phyloP scores from a whole-genome alignment of 2,113 vertebrate genomes.

The Chaetodon auriga region DNA sequence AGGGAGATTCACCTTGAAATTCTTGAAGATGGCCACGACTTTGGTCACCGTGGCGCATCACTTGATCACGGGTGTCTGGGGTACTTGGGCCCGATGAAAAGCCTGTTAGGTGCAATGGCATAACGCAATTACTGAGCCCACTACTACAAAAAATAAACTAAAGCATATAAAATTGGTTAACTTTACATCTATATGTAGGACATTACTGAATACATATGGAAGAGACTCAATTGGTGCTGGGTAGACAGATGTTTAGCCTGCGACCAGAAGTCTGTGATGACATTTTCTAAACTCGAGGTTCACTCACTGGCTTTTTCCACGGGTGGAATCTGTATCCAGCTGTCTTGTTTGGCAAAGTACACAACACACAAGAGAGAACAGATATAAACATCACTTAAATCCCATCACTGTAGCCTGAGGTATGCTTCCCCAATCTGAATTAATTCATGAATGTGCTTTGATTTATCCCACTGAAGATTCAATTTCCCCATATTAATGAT shows the following conservation, averaged over 20 bases:
- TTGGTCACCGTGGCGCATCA: fast-evolving
- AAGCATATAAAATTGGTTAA: background rate
- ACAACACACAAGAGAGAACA: background rate
- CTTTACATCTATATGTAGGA: too few relatives aligned
- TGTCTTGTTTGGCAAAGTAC: background rate
- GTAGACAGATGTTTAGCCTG: background rate
- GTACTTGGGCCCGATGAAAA: background rate
- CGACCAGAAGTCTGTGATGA: background rate
- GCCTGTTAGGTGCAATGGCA: background rate
- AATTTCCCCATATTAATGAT: too few relatives aligned
- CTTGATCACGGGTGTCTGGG: fast-evolving
- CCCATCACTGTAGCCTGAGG: background rate
- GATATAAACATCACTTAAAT: too few relatives aligned
- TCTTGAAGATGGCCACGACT: background rate
- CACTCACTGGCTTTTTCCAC: background rate
- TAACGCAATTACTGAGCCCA: background rate
- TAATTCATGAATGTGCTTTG: background rate
- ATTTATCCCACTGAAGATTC: background rate
- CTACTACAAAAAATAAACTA: background rate
- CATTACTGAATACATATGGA: background rate
- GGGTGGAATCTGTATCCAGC: background rate
- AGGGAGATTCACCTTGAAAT: background rate
- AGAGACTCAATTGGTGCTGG: background rate
- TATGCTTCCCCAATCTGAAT: background rate
- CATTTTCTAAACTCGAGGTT: background rate